These are phyloP conservation scores for Lampropteryx suffumata DNA, from an alignment of 2,888 invertebrate species.

Conservation along the genomic window DNA sequence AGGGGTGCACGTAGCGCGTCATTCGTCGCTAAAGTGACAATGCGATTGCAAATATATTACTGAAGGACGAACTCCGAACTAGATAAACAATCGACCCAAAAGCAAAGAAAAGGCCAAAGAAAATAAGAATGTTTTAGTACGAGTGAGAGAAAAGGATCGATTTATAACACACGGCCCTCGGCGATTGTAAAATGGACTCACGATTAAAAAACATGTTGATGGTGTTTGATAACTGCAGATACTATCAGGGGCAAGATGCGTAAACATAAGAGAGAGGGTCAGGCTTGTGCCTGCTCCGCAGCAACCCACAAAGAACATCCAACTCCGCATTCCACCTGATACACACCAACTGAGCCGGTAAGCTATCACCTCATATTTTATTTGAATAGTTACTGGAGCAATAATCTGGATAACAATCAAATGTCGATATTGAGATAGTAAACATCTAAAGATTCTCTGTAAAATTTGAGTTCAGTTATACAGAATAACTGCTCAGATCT, in stretches of 20 bases:
- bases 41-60: conserved; percentile 73
- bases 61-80: conserved; percentile 64
- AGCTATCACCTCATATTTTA: conserved; percentile 48
- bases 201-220: conserved; percentile 71
- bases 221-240: conserved; percentile 71
- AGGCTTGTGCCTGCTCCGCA: conserved; percentile 77
- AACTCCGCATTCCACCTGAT: conserved; percentile 69
- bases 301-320: conserved; percentile 66
- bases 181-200: conserved; percentile 79
- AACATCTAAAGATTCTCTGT: too few relatives aligned
- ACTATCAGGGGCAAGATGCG: conserved; percentile 77
- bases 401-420: too few relatives aligned
- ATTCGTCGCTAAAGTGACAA: conserved; percentile 75
- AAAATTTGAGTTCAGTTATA: neutral
- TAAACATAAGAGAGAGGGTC: conserved; percentile 78
- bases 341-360: conserved; percentile 43
- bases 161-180: conserved; percentile 75
- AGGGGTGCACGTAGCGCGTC: conserved; percentile 79
- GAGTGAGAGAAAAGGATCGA: conserved; percentile 72
- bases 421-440: too few relatives aligned
- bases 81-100: conserved; percentile 59
- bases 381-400: neutral
- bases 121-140: conserved; percentile 77
- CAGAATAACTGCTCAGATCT: neutral
- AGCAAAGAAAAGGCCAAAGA: conserved; percentile 81